Evolutionary conservation across 2,888 invertebrate genomes (phyloP).

Genomic region (Auanema freiburgensis): DNA sequence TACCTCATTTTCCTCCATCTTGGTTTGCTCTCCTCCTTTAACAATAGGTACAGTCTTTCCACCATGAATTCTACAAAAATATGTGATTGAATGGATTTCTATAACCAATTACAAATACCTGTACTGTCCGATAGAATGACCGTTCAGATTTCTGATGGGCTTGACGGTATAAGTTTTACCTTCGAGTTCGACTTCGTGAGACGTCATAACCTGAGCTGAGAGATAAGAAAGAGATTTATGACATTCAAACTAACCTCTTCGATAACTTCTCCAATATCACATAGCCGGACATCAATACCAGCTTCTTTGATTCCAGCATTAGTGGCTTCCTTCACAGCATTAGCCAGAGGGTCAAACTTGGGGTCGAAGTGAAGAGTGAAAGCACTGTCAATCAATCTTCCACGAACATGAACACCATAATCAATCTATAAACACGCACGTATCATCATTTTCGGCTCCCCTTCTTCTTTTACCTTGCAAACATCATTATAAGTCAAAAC

Average conservation of each 20-base stretch:
- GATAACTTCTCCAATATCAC: conserved; percentile 91
- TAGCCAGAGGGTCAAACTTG: conserved; percentile 87
- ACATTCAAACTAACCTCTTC: conserved; percentile 77
- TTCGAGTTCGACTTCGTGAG: conserved; percentile 94
- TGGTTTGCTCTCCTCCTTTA: conserved; percentile 92
- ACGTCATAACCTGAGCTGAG: conserved; percentile 83
- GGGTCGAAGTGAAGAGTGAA: conserved; percentile 96
- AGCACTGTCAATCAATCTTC: conserved; percentile 94
- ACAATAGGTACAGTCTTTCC: conserved; percentile 99
- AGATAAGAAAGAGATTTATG: conserved; percentile 7
- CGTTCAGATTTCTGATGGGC: conserved; percentile 95
- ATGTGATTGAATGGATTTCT: not conserved
- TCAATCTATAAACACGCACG: conserved; percentile 59
- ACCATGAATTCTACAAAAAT: conserved; percentile 71
- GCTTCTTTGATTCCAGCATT: conserved; percentile 93
- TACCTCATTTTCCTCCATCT: conserved; percentile 77
- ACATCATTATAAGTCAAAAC: conserved; percentile 93
- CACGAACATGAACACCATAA: conserved; percentile 62
- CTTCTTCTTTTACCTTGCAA: conserved; percentile 83
- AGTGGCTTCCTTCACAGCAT: conserved; percentile 95
- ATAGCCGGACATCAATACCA: conserved; percentile 94
- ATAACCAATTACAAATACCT: conserved; percentile 62
- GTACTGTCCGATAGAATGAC: conserved; percentile 99
- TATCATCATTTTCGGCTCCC: too few relatives aligned
- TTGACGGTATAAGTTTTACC: conserved; percentile 91